A percentile compares a stretch with the other conserved stretches of the same genome.
Conservation (phyloP, 2,888 invertebrate species). For the Macrosiphum euphorbiae region DNA sequence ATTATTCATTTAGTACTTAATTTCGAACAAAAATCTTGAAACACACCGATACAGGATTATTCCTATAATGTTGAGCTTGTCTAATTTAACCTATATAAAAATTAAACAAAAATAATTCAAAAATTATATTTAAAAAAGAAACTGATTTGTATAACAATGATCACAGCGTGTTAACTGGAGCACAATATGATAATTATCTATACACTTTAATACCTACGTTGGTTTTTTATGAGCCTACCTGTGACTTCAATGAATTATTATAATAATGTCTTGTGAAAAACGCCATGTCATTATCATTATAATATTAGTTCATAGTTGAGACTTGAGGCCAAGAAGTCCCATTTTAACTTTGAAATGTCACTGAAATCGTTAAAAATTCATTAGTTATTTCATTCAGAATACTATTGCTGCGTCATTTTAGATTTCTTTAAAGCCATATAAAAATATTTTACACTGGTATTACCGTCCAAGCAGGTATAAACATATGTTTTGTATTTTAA, state of each 20-base stretch:
- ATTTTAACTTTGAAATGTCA: conserved; percentile 17
- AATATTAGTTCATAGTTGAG: not conserved
- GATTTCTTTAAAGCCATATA: not conserved
- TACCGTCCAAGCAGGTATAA: not conserved
- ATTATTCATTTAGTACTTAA: not conserved
- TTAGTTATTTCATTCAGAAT: not conserved
- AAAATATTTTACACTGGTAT: not conserved
- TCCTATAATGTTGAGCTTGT: not conserved
- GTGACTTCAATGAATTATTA: conserved; percentile 1
- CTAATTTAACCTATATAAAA: not conserved
- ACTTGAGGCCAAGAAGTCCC: conserved; percentile 16
- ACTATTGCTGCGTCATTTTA: not conserved
- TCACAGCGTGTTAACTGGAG: conserved; percentile 26
- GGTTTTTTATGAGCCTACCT: conserved; percentile 26
- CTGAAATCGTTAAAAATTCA: conserved; percentile 13
- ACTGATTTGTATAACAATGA: conserved; percentile 25
- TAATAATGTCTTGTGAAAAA: not conserved
- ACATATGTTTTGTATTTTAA: not conserved
- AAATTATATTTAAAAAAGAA: conserved; percentile 11
- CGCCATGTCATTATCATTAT: conserved; percentile 18
- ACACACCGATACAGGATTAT: not conserved
- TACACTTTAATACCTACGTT: not conserved
- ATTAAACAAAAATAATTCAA: not conserved
- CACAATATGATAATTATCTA: conserved; percentile 43
- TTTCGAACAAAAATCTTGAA: not conserved